Evolutionary conservation across 2,113 vertebrate genomes (phyloP).

Genomic region (Crocuta crocuta): DNA sequence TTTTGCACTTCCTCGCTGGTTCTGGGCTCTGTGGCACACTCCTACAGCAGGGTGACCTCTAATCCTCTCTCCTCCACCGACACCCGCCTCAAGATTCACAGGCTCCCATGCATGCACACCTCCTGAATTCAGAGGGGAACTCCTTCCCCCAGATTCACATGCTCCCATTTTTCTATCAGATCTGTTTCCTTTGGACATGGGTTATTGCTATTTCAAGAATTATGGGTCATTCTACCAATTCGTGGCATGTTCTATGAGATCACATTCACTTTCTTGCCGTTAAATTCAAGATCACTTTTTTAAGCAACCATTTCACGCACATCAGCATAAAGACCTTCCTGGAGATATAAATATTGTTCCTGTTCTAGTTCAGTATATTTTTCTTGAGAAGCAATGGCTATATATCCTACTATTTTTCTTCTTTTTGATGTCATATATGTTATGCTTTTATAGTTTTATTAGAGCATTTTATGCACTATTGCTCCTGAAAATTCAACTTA

Average conservation of each 20-base stretch:
- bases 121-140: not conserved
- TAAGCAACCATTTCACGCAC: not conserved
- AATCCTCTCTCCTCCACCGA: not conserved
- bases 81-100: not conserved
- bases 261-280: conserved; percentile 26
- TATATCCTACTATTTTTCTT: conserved; percentile 41
- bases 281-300: conserved; percentile 33
- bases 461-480: not conserved
- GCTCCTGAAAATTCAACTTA: conserved; percentile 26
- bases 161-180: not conserved
- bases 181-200: conserved; percentile 9
- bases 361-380: conserved; percentile 1
- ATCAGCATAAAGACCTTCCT: not conserved
- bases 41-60: not conserved
- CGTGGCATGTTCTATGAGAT: not conserved
- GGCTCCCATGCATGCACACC: fast-evolving
- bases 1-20: not conserved
- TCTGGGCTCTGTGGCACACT: not conserved
- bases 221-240: not conserved
- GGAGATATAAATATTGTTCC: conserved; percentile 16
- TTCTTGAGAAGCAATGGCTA: conserved; percentile 44
- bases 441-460: conserved; percentile 30
- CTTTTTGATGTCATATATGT: conserved; percentile 5
- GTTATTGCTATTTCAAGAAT: conserved; percentile 30
- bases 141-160: not conserved